Conservation (phyloP, 2,888 invertebrate genomes). For the Psylliodes chrysocephalus region DNA sequence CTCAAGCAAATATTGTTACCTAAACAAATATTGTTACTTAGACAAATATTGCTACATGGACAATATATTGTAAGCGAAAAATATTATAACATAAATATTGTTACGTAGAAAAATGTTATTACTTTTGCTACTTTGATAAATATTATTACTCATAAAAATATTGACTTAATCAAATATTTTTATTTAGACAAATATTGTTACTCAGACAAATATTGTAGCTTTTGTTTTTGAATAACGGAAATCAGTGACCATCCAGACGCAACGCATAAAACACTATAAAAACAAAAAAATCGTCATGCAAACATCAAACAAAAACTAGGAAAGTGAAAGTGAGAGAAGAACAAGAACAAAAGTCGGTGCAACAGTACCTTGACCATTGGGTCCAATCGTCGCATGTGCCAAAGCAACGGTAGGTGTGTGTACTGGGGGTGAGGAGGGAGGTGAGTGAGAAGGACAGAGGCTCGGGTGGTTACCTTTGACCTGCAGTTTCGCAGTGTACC, state of each 20-base stretch:
- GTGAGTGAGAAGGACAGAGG: constrained; percentile 54
- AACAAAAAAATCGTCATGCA: constrained; percentile 40
- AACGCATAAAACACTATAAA: constrained; percentile 27
- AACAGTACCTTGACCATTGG: constrained; percentile 73
- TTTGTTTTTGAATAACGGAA: too few relatives aligned
- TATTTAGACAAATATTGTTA: too few relatives aligned
- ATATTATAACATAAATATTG: too few relatives aligned
- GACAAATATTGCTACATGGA: too few relatives aligned
- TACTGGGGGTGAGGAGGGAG: constrained; percentile 48
- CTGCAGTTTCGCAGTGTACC: constrained; percentile 82
- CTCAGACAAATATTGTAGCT: too few relatives aligned
- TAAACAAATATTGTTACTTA: too few relatives aligned
- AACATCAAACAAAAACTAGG: constrained; percentile 43
- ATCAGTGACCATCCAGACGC: constrained; percentile 10
- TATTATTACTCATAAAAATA: too few relatives aligned
- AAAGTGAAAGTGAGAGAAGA: constrained; percentile 45
- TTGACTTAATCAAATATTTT: too few relatives aligned
- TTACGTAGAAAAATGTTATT: too few relatives aligned
- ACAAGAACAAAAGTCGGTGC: constrained; percentile 68
- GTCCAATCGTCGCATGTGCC: constrained; percentile 71
- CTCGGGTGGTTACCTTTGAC: constrained; percentile 78
- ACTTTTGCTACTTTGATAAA: too few relatives aligned
- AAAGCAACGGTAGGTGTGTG: constrained; percentile 66
- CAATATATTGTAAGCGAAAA: too few relatives aligned
- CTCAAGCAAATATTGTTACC: too few relatives aligned